phyloP scores from a whole-genome alignment of 2,113 vertebrate genomes.

The Tonatia bakeri region DNA sequence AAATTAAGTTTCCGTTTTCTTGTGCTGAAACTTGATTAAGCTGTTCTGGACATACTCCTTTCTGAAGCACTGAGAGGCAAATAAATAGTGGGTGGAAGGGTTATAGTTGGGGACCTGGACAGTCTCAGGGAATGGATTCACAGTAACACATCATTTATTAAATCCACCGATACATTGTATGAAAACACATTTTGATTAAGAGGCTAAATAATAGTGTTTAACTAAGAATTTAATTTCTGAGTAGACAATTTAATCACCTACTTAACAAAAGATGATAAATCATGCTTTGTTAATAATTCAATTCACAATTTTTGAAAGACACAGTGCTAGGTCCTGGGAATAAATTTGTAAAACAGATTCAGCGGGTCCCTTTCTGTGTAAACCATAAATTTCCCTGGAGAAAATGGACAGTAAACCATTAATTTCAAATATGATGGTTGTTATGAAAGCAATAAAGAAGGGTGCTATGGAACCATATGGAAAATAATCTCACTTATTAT shows the following conservation, averaged over 20 bases:
- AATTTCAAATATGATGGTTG: neutral
- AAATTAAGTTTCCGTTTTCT: conserved; percentile 10
- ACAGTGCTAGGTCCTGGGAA: neutral
- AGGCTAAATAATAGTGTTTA: conserved; percentile 1
- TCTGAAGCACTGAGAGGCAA: neutral
- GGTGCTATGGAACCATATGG: neutral
- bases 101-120: neutral
- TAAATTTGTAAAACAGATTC: neutral
- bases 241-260: neutral
- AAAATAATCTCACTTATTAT: neutral
- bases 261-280: conserved; percentile 16
- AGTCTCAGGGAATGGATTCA: neutral
- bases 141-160: neutral
- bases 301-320: neutral
- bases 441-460: neutral
- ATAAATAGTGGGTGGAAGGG: neutral
- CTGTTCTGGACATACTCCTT: neutral
- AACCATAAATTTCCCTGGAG: neutral
- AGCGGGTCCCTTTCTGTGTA: neutral
- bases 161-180: neutral
- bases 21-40: conserved; percentile 39
- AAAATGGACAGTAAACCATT: neutral
- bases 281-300: conserved; percentile 11
- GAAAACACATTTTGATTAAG: neutral
- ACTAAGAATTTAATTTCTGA: conserved; percentile 35